Base-by-base conservation (phyloP, 1,140 invertebrate species). In the Euura lappo region DNA sequence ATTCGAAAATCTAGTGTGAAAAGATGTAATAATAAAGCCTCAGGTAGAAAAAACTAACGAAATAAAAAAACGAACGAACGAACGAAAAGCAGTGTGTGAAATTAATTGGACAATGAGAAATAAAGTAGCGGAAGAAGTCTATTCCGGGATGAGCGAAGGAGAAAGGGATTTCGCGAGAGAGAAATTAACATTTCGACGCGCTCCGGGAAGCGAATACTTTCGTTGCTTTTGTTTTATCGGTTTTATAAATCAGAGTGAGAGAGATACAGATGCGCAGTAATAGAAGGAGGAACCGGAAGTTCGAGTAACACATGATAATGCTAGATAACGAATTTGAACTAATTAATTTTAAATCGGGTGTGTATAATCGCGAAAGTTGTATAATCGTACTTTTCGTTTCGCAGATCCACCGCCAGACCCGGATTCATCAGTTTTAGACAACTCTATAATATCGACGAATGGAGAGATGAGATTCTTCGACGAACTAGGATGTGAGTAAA, bases 401-500 rank as follows among this genome's bases (percentile, higher is more conserved):
- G 2, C 47, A 51, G 47, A 51, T 51, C n/a, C 28, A 28, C 28
- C n/a, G 47, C 1, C 47, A n/a, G 47, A 51, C 7, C 7, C 7
- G 11, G 47, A 51, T n/a, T 51, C 47, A 51, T 51, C 47, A n/a
- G 11, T 51, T 8, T 51, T n/a, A n/a, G 7, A 7, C 7, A 51
- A 51, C 47, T 8, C 47, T 7, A 51, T 51, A 7, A n/a, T 7
- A 51, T 51, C 47, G 47, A 70, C 76, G 11, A 74, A 80, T 43
- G 72, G 82, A 72, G 83, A 89, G 74, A 84, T 83, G 73, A 86
- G 89, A 77, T 90, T 90, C 75, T 90, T 90, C 79, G 90, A 90
- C 72, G 89, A 90, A 77, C 83, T 90, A 71, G 90, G 89, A 81
- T 75, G 90, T 90, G 83, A 90, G 90, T 90, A 51, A 68, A 51